phyloP scores from a whole-genome alignment of 2,113 vertebrate species.

The Mirza zaza region DNA sequence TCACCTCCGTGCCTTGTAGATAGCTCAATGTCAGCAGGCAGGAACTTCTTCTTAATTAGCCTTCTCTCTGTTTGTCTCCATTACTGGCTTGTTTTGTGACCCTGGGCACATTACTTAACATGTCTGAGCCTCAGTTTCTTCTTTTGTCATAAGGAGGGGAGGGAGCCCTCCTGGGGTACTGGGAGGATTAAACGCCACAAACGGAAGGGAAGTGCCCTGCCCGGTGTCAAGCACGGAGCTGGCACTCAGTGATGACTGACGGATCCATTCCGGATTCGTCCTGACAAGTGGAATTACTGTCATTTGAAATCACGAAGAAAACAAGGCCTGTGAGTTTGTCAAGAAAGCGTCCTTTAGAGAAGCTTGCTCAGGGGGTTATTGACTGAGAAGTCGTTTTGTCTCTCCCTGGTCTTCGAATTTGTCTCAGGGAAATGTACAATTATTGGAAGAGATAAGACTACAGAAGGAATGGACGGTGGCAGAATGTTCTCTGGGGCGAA shows the following conservation, averaged over 20 bases:
- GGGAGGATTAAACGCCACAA: rapidly evolving
- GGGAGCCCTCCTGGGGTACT: neutral
- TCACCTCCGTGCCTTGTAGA: rapidly evolving
- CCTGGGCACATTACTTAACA: neutral
- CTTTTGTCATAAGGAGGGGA: neutral
- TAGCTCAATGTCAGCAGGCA: rapidly evolving
- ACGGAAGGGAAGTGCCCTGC: too few species aligned
- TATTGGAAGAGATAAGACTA: conserved; percentile 17
- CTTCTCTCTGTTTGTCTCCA: neutral
- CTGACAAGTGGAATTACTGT: neutral
- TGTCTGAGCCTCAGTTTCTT: neutral
- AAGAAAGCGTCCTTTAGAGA: neutral
- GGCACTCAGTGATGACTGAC: neutral
- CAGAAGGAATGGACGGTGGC: neutral
- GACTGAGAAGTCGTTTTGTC: neutral
- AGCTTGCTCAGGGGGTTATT: conserved; percentile 22
- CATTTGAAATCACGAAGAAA: neutral
- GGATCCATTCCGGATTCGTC: neutral
- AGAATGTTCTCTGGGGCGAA: neutral
- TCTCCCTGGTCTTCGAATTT: conserved; percentile 45
- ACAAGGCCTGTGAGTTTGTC: neutral
- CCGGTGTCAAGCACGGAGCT: rapidly evolving
- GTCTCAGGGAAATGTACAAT: conserved; percentile 35
- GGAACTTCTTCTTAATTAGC: neutral
- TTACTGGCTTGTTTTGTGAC: neutral